Evolutionary conservation across 37 sponge, comb jelly and placozoan genomes (phyloP), one percentile per base, ranked within the genome.

Genomic region (Hexactinellida sp.): DNA sequence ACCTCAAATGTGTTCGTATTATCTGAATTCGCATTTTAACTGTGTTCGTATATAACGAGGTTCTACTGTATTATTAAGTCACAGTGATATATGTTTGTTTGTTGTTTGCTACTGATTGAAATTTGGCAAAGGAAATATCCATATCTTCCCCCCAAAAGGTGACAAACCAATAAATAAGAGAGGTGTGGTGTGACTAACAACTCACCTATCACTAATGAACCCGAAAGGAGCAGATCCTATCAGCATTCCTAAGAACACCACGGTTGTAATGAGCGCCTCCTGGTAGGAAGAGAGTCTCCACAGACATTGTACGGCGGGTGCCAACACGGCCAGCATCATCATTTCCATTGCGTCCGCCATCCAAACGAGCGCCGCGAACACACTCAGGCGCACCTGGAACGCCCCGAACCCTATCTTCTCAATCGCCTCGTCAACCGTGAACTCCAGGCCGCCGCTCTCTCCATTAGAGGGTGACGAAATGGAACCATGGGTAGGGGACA

Each of bases 391-490:
- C n/a, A 93, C 35, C 38, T 93, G 93, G 54, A 90, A 93, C 7
- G 83, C 32, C n/a, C 93, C 93, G 84, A 93, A 93, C 54, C 93
- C 91, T 10, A 90, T 41, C 38, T 93, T 85, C 47, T 93, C 88
- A 3, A 93, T 83, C 0, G 89, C 93, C 10, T 93, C 93, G 34
- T 93, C 92, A n/a, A 93, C 90, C 36, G 94, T 91, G 84, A 85
- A 90, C 3, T 85, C 41, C 30, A n/a, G 34, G 25, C 13, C 13
- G 3, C 13, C 76, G n/a, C n/a, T n/a, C 47, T 41, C 47, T 41
- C 10, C 13, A 13, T 41, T 41, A 13, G 47, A 41, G n/a, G n/a
- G n/a, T n/a, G n/a, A n/a, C n/a, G n/a, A n/a, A n/a, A n/a, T n/a
- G 47, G 47, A 16, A 3, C 30, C 76, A 23, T 7, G 76, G 21